Percentiles rank a stretch among this genome's conserved stretches.
Evolutionary conservation across 2,113 vertebrate species (phyloP).

Genomic region (Nanorana parkeri): DNA sequence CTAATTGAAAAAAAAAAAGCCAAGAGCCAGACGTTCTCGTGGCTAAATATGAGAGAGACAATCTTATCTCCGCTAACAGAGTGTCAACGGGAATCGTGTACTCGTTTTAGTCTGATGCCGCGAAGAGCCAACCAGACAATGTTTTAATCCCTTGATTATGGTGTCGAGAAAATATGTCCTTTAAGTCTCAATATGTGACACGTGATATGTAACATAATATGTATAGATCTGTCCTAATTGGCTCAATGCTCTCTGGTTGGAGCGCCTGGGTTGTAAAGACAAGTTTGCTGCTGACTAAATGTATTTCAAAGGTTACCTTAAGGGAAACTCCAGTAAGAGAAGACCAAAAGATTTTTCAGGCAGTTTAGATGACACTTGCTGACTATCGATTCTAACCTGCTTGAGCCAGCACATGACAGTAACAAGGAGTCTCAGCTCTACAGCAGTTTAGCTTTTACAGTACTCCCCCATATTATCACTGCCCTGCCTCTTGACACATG

Average conservation of each 20-base stretch:
- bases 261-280: neutral
- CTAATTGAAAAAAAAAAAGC: constrained; percentile 75
- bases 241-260: neutral
- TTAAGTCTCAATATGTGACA: constrained; percentile 25
- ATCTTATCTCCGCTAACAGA: constrained; percentile 80
- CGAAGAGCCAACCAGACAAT: constrained; percentile 14
- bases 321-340: too few species aligned
- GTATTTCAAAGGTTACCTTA: too few species aligned
- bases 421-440: too few species aligned
- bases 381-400: too few species aligned
- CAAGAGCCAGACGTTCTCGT: constrained; percentile 65
- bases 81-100: constrained; percentile 55
- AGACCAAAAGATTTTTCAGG: too few species aligned
- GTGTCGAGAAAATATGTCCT: constrained; percentile 24
- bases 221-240: constrained; percentile 14
- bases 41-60: constrained; percentile 72
- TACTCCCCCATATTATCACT: too few species aligned
- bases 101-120: constrained; percentile 36
- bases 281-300: too few species aligned
- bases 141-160: constrained; percentile 47
- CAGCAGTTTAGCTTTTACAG: too few species aligned
- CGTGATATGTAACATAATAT: constrained; percentile 45
- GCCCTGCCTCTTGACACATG: too few species aligned
- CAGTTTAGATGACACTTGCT: too few species aligned
- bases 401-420: too few species aligned